Percentiles rank a stretch among this genome's conserved stretches.
Evolutionary conservation across 2,113 vertebrate species (phyloP).

Genomic region (Nerophis ophidion): DNA sequence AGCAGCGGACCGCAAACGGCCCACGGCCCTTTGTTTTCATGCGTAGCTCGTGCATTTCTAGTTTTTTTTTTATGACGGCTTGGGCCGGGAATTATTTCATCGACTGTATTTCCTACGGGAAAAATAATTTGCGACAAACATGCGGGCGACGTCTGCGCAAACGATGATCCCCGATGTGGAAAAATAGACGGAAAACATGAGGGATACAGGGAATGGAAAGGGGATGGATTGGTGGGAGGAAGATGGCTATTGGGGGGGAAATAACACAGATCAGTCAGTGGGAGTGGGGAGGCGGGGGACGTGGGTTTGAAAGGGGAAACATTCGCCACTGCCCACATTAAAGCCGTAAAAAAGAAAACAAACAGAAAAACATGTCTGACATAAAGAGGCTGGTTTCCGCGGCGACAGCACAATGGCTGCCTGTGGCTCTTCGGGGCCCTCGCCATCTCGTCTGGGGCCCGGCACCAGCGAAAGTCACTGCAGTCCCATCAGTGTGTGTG

Average conservation of each 20-base stretch:
- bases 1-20: no score
- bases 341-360: conserved; percentile 81
- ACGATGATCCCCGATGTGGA: conserved; percentile 65
- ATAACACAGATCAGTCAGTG: conserved; percentile 47
- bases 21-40: no score
- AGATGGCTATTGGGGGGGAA: conserved; percentile 45
- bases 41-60: no score
- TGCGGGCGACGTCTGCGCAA: conserved; percentile 65
- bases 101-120: background rate
- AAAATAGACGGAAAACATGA: conserved; percentile 33
- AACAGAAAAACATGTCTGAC: conserved; percentile 85
- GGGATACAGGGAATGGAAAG: conserved; percentile 42
- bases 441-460: conserved; percentile 73
- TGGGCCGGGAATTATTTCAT: background rate
- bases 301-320: conserved; percentile 64
- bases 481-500: conserved; percentile 66
- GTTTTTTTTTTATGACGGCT: no score
- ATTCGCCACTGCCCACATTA: conserved; percentile 76
- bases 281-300: conserved; percentile 31
- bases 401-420: conserved; percentile 79
- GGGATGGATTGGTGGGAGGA: conserved; percentile 58
- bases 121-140: conserved; percentile 59
- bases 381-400: conserved; percentile 82
- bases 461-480: conserved; percentile 81
- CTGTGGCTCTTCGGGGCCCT: conserved; percentile 75